Conservation (phyloP, 2,113 vertebrate species). For the Chinchilla lanigera region DNA sequence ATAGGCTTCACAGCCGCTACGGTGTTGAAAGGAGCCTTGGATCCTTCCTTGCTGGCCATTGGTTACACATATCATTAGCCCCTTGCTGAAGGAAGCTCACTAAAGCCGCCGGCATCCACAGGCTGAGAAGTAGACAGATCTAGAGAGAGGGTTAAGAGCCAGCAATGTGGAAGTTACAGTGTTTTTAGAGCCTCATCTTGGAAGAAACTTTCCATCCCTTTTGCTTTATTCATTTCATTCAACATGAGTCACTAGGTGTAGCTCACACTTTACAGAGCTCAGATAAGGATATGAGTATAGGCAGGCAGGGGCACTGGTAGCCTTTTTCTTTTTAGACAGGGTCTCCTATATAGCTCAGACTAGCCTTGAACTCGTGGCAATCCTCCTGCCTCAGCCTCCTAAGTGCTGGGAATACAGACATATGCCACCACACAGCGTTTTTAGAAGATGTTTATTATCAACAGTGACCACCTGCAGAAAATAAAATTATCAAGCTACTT, state of each 20-base stretch:
- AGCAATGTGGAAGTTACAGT: not conserved
- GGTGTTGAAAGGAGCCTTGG: rapidly evolving
- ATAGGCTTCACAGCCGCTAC: not conserved
- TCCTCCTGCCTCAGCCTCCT: not conserved
- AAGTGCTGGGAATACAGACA: not conserved
- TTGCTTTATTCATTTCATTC: not conserved
- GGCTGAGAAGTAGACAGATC: not conserved
- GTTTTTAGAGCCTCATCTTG: not conserved
- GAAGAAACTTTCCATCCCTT: not conserved
- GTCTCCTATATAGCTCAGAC: not conserved
- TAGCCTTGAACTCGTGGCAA: not conserved
- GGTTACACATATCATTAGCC: not conserved
- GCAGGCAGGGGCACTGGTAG: not conserved
- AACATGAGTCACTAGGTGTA: not conserved
- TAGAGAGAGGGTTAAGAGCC: not conserved
- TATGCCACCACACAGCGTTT: not conserved
- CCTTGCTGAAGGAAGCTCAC: not conserved
- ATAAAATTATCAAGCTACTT: not conserved
- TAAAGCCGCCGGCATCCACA: not conserved
- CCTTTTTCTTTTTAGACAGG: not conserved
- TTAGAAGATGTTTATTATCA: not conserved
- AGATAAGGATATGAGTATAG: not conserved
- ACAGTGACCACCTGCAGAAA: not conserved
- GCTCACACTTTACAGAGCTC: not conserved
- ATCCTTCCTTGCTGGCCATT: not conserved